A percentile compares a stretch with the other conserved stretches of the same genome.
These are phyloP conservation scores for Lytechinus variegatus DNA, from an alignment of 35 echinoderm and acorn worm species.

Conservation along the genomic window DNA sequence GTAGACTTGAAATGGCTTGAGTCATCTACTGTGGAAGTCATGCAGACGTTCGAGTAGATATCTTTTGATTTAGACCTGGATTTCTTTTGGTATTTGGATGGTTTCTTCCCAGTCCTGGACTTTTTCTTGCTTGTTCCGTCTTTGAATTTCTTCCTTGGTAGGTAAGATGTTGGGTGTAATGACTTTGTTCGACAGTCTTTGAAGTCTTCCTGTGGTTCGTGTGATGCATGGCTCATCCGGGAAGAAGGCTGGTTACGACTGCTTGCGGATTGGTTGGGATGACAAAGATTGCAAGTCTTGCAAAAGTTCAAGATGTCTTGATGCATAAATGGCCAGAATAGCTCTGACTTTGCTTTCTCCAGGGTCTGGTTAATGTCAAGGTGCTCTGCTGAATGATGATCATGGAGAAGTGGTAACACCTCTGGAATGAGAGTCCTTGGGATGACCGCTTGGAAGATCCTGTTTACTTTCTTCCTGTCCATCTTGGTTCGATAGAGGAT, in stretches of 20 bases:
- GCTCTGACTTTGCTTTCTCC: neutral
- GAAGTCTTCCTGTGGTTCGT: neutral
- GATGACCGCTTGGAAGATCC: neutral
- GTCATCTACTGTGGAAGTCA: too few species aligned
- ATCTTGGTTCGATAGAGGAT: neutral
- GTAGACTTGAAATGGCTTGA: too few species aligned
- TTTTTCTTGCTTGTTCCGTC: too few species aligned
- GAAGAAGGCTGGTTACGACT: neutral
- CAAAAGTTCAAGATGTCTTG: neutral
- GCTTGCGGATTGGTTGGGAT: neutral
- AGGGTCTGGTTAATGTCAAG: neutral
- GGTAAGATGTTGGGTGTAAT: too few species aligned
- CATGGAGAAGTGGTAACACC: neutral
- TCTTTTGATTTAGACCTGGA: too few species aligned
- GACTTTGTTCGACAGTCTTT: neutral
- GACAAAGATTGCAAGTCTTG: neutral
- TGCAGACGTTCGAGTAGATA: too few species aligned
- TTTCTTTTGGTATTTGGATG: too few species aligned
- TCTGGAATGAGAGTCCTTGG: neutral
- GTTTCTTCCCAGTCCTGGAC: too few species aligned
- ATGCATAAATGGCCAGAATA: neutral
- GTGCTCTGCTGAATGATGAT: neutral
- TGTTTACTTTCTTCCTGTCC: neutral
- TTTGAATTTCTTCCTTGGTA: too few species aligned
- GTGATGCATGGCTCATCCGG: neutral